A percentile compares a stretch with the other conserved stretches of the same genome.
Evolutionary conservation across 1,140 invertebrate species (phyloP).

Genomic region (Argopecten irradians): DNA sequence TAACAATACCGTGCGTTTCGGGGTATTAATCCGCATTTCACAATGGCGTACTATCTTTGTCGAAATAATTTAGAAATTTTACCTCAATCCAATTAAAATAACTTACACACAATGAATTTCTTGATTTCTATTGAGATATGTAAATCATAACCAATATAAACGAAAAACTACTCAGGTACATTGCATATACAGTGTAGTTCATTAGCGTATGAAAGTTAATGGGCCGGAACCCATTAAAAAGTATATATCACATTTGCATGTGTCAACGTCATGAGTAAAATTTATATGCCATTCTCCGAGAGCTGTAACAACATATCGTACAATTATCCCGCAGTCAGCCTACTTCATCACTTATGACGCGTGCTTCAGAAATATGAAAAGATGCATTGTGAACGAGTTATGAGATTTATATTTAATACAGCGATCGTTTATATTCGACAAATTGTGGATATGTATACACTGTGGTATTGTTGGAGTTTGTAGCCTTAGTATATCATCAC

Average conservation of each 20-base stretch:
- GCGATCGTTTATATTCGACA: neutral
- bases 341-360: neutral
- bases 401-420: neutral
- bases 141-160: neutral
- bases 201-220: neutral
- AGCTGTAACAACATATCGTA: neutral
- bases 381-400: neutral
- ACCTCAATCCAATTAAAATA: no score
- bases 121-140: neutral
- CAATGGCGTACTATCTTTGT: no score
- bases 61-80: no score
- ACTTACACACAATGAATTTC: neutral
- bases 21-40: no score
- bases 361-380: neutral
- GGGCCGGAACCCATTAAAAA: neutral
- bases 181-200: neutral
- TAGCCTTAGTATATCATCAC: no score
- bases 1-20: no score
- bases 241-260: neutral
- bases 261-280: neutral
- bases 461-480: no score
- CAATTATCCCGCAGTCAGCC: neutral
- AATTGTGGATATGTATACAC: no score
- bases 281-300: neutral
- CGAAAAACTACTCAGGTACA: neutral